A percentile compares a stretch with the other conserved stretches of the same genome.
phyloP scores from a whole-genome alignment of 2,113 vertebrate species.

The Elgaria multicarinata region DNA sequence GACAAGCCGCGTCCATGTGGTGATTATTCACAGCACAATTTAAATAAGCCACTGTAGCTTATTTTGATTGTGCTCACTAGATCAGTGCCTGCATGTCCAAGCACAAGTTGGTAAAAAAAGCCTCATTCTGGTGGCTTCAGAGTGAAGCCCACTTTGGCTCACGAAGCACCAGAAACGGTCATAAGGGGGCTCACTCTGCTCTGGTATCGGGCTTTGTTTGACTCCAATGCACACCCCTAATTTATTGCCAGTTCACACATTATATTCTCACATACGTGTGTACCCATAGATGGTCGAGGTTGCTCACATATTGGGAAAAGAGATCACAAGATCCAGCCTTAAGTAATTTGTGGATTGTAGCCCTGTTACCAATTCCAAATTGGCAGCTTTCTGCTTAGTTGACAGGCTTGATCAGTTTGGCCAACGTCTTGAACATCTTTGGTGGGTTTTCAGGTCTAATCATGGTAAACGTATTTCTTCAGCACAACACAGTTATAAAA shows the following conservation, averaged over 20 bases:
- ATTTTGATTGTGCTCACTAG: too few species aligned
- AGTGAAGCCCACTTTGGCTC: too few species aligned
- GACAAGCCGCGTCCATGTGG: too few species aligned
- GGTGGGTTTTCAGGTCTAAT: not conserved
- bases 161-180: too few species aligned
- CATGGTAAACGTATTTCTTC: not conserved
- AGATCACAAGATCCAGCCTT: not conserved
- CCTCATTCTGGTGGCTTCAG: too few species aligned
- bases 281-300: not conserved
- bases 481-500: not conserved
- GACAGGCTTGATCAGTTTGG: not conserved
- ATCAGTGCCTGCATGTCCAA: too few species aligned
- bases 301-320: not conserved
- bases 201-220: too few species aligned
- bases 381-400: not conserved
- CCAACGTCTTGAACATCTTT: not conserved
- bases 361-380: not conserved
- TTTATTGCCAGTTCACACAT: not conserved
- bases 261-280: not conserved
- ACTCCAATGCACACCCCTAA: too few species aligned
- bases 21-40: too few species aligned
- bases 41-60: too few species aligned
- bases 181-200: too few species aligned
- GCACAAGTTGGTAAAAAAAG: too few species aligned
- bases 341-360: not conserved